Conservation (phyloP, 2,888 invertebrate species). For the Nomada lathburiana region DNA sequence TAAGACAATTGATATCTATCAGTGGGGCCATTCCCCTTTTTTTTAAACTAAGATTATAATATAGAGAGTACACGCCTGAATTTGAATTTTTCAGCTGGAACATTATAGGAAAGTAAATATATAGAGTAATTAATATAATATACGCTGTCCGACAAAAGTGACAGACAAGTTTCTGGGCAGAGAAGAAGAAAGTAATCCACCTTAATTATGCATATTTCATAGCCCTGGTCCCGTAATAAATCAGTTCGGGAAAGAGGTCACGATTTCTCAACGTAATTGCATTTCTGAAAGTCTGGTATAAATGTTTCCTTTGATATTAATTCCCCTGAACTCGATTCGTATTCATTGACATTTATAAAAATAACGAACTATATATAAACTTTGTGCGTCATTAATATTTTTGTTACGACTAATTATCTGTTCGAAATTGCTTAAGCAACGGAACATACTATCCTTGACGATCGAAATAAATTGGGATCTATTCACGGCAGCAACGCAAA, state of each 20-base stretch:
- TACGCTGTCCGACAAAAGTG: not conserved
- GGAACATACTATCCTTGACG: too few species aligned
- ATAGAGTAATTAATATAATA: not conserved
- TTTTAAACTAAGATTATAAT: too few species aligned
- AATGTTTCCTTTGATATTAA: not conserved
- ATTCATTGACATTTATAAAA: too few species aligned
- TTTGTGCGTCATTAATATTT: too few species aligned
- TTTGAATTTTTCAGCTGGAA: not conserved
- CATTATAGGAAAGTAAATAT: not conserved
- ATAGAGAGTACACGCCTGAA: too few species aligned
- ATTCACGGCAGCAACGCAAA: not conserved
- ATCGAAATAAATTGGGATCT: too few species aligned
- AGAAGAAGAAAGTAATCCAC: not conserved
- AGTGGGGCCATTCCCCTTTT: too few species aligned
- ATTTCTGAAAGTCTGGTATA: not conserved
- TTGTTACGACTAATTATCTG: too few species aligned
- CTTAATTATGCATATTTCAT: conserved; percentile 1
- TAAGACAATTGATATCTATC: too few species aligned
- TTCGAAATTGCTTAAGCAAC: too few species aligned
- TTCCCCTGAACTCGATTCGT: too few species aligned
- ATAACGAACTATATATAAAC: too few species aligned
- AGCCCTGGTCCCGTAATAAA: not conserved
- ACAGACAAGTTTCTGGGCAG: not conserved
- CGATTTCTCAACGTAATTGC: not conserved
- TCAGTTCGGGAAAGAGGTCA: not conserved